A percentile compares a stretch with the other conserved stretches of the same genome.
Evolutionary conservation across 2,113 vertebrate species (phyloP).

Genomic region (Phrynosoma blainvillii): DNA sequence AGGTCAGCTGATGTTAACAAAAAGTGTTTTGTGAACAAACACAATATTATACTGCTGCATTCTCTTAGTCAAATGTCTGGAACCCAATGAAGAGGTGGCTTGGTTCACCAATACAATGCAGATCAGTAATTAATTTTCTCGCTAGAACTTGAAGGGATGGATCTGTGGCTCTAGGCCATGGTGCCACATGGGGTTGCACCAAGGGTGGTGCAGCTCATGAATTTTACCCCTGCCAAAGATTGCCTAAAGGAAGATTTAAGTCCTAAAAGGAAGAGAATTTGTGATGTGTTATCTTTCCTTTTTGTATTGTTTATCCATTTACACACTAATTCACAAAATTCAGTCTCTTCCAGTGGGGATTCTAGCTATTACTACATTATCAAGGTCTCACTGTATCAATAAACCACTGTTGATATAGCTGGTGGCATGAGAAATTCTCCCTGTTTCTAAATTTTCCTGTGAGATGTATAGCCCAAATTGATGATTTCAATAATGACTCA

Average conservation of each 20-base stretch:
- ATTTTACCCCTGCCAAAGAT: conserved; percentile 1
- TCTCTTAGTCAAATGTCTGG: not conserved
- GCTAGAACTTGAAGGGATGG: not conserved
- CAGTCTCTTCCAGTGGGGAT: conserved; percentile 14
- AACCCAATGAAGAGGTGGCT: not conserved
- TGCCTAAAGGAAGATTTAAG: conserved; percentile 7
- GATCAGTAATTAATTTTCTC: not conserved
- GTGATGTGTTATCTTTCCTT: conserved; percentile 27
- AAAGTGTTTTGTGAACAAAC: not conserved
- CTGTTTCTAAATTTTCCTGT: conserved; percentile 39
- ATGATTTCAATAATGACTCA: conserved; percentile 20
- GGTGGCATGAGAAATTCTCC: conserved; percentile 18
- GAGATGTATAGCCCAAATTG: conserved; percentile 27
- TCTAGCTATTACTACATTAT: conserved; percentile 22
- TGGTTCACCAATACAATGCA: not conserved
- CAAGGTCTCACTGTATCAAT: conserved; percentile 28
- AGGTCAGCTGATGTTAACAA: not conserved
- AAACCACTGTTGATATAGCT: not conserved
- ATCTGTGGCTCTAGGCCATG: not conserved
- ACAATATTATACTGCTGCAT: not conserved
- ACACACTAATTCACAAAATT: conserved; percentile 20
- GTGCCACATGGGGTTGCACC: not conserved
- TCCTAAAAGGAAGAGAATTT: not conserved
- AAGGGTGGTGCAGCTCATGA: conserved; percentile 7
- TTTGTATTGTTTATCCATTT: conserved; percentile 14